Evolutionary conservation across 1,140 invertebrate genomes (phyloP).

Genomic region (Lutraria rhynchaena): DNA sequence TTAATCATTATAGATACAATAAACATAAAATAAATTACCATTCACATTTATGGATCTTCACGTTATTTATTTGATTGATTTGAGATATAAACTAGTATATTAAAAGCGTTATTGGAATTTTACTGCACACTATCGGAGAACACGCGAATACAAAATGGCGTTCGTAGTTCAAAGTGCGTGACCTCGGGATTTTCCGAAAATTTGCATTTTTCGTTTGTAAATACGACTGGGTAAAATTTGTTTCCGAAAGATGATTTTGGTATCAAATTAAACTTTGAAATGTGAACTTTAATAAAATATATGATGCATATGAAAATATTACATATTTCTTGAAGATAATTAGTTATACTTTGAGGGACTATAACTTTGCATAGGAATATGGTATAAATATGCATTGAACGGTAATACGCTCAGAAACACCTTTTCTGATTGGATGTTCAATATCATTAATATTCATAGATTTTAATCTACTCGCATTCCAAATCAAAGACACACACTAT

Average conservation of each 20-base stretch:
- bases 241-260: conserved; percentile 11
- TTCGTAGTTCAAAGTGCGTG: neutral
- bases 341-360: neutral
- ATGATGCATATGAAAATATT: neutral
- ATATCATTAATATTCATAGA: conserved; percentile 8
- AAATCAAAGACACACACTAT: neutral
- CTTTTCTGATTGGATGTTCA: conserved; percentile 10
- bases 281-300: neutral
- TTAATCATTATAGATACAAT: neutral
- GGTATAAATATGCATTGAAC: neutral
- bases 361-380: conserved; percentile 1
- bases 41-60: neutral
- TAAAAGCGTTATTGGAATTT: neutral
- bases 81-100: neutral
- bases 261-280: neutral
- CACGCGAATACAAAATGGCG: neutral
- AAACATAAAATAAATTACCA: neutral
- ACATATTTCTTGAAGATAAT: neutral
- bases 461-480: neutral
- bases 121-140: neutral
- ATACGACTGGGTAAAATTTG: neutral
- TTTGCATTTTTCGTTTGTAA: neutral
- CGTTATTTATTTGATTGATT: neutral
- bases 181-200: neutral
- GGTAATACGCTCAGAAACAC: neutral